Evolutionary conservation across 2,797 vertebrate genomes (phyloP).

Genomic region (Lithobates sylvaticus): DNA sequence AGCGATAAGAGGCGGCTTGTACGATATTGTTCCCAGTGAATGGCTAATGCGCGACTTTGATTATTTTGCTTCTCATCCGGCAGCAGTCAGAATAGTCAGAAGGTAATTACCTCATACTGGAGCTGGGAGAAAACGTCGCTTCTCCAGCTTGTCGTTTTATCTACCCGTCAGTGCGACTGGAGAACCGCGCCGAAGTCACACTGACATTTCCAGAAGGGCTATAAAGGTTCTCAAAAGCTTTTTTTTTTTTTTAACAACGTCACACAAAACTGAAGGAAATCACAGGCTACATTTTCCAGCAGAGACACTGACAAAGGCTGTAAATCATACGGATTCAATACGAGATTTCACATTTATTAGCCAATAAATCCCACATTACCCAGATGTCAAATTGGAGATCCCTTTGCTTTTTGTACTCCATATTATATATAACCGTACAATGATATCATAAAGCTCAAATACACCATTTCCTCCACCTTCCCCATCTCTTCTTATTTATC

Average conservation of each 20-base stretch:
- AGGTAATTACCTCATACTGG: conserved; percentile 57
- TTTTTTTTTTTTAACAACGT: neutral
- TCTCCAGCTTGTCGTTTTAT: conserved; percentile 50
- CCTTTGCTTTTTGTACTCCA: no score
- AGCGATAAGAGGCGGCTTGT: conserved; percentile 15
- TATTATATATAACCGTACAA: no score
- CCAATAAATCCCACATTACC: neutral
- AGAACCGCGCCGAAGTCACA: conserved; percentile 43
- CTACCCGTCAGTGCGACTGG: conserved; percentile 47
- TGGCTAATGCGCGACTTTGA: conserved; percentile 40
- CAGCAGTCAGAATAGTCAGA: conserved; percentile 49
- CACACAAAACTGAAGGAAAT: neutral
- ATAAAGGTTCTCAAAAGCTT: conserved; percentile 44
- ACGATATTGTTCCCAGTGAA: conserved; percentile 48
- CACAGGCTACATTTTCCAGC: conserved; percentile 1
- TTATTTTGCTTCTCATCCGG: conserved; percentile 52
- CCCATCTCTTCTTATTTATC: no score
- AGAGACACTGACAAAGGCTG: no score
- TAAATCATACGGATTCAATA: no score
- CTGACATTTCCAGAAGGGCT: conserved; percentile 55
- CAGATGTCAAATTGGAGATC: no score
- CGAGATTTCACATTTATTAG: neutral
- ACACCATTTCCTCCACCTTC: no score
- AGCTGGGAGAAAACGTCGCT: conserved; percentile 9
- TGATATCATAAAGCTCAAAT: no score